Evolutionary conservation across 1,140 invertebrate genomes (phyloP), one percentile per base, ranked within the genome.

Genomic region (Piezodorus guildinii): DNA sequence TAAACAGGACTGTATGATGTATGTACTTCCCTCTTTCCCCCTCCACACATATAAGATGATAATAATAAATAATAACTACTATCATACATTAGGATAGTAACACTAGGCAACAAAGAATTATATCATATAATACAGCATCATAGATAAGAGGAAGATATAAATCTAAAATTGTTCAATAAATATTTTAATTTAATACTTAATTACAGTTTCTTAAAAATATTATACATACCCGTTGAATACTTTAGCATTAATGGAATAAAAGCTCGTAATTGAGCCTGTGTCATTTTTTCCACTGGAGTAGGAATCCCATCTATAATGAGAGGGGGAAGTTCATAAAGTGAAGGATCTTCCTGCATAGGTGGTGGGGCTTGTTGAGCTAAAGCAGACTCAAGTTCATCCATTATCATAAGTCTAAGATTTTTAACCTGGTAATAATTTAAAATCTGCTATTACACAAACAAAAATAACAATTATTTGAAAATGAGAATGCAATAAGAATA

Each of bases 211-310:
- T 39, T 39, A 39, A 39, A 39, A 39, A 39, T 10, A 39, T 39
- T 10, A 39, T 39, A 39, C 34, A 39, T 73, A 81, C 81, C 84
- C 62, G 94, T 97, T 1, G 94, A 96, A 77, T 96, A 97, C 77
- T 97, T 97, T 65, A 98, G 78, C 95, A 98, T 98, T 64, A 97
- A 81, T 49, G 95, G 95, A 70, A 98, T 97, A 74, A 98, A 98
- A 54, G 94, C 94, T 67, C 95, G 77, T 46, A 98, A 77, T 75
- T 97, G 95, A 43, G 94, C 95, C 75, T 97, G 95, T 21, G 95
- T 97, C 95, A 98, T 98, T 81, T 97, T 97, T 76, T 98, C 95
- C 0, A 98, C 92, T 2, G 94, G 94, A 46, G 94, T 98, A 34
- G 95, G 95, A 74, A 98, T 98, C 52, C 91, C 95, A 77, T 97